Percentiles rank a stretch among this genome's conserved stretches.
phyloP scores from a whole-genome alignment of 2,797 vertebrate genomes.

The Novumbra hubbsi region DNA sequence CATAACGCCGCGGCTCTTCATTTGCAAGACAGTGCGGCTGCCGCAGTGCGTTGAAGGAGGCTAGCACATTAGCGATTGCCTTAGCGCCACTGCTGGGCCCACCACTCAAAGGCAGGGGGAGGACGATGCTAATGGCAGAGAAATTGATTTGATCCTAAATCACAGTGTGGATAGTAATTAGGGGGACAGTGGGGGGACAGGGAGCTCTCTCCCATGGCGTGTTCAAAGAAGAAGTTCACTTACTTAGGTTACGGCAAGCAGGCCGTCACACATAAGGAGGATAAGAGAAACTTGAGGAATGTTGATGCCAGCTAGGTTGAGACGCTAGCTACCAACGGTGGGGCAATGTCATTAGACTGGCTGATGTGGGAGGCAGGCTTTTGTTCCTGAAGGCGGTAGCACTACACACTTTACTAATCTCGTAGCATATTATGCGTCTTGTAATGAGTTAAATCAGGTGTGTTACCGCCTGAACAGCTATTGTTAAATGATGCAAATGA shows the following conservation, averaged over 20 bases:
- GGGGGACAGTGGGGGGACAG: slow-evolving; percentile 29
- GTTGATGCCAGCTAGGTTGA: not conserved
- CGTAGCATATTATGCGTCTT: not conserved
- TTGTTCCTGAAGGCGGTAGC: not conserved
- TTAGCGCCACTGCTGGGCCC: slow-evolving; percentile 44
- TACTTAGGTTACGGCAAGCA: not conserved
- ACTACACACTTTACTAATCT: not conserved
- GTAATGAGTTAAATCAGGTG: not conserved
- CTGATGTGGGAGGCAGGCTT: not conserved
- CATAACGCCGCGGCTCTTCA: slow-evolving; percentile 48
- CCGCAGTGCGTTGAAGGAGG: slow-evolving; percentile 40
- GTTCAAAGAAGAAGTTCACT: not conserved
- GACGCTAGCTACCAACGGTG: slow-evolving; percentile 1
- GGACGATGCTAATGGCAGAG: slow-evolving; percentile 53
- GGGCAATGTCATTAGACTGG: not conserved
- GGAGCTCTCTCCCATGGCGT: not conserved
- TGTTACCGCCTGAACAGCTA: too few species aligned
- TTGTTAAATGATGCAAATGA: too few species aligned
- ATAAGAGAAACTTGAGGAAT: not conserved
- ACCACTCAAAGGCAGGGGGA: slow-evolving; percentile 34
- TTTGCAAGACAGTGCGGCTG: slow-evolving; percentile 32
- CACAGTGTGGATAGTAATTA: slow-evolving; percentile 53
- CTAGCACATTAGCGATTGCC: slow-evolving; percentile 31
- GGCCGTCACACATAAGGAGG: not conserved
- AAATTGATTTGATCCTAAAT: slow-evolving; percentile 63